phyloP scores from a whole-genome alignment of 2,113 vertebrate species.

The Oenanthe oenanthe region DNA sequence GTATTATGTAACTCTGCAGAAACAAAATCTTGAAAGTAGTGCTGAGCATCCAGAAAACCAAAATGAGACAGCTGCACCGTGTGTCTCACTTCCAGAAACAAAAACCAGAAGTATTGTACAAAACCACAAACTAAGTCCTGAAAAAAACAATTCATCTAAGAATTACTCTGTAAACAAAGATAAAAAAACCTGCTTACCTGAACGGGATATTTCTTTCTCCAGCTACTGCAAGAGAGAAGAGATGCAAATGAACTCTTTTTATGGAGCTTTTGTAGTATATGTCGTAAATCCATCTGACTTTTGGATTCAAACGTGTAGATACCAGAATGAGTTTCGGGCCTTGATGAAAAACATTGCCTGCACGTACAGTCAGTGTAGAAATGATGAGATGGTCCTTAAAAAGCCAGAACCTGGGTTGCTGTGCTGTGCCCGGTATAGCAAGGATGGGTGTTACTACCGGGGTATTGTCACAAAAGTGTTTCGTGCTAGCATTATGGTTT shows the following conservation, averaged over 20 bases:
- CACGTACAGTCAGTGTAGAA: conserved; percentile 70
- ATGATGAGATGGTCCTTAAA: conserved; percentile 79
- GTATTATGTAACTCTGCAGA: conserved; percentile 79
- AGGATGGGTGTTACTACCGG: conserved; percentile 85
- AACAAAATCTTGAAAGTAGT: neutral
- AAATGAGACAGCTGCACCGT: neutral
- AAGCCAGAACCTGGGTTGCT: conserved; percentile 80
- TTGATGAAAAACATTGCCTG: conserved; percentile 80
- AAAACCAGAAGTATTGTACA: neutral
- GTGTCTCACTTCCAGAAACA: neutral
- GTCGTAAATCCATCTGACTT: conserved; percentile 85
- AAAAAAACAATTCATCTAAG: neutral
- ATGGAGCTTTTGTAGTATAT: conserved; percentile 80
- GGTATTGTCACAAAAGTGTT: conserved; percentile 78
- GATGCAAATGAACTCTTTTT: conserved; percentile 70
- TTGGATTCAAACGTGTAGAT: conserved; percentile 81
- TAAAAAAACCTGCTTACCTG: neutral
- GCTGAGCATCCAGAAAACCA: neutral
- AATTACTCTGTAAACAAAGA: neutral
- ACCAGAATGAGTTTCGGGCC: conserved; percentile 79
- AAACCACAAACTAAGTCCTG: neutral
- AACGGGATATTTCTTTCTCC: neutral
- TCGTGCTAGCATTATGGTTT: conserved; percentile 74
- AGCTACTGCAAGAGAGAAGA: conserved; percentile 61
- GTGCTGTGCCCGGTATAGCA: conserved; percentile 87